Percentiles rank a stretch among this genome's conserved stretches.
These are phyloP conservation scores for Pachymerium ferrugineum DNA, from an alignment of 2,888 invertebrate genomes.

Conservation along the genomic window DNA sequence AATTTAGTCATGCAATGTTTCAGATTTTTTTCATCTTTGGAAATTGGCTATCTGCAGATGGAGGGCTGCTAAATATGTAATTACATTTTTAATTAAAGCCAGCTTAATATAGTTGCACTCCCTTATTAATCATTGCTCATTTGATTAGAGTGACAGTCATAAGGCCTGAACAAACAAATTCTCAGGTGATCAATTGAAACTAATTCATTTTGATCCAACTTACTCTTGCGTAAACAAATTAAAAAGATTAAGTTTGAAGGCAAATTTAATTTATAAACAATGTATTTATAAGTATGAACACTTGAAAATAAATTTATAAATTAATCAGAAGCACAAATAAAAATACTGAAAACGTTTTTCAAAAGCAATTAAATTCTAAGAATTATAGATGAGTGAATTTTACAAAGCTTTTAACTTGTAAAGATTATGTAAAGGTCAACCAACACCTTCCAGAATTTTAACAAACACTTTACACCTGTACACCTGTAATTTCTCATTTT, in stretches of 20 bases:
- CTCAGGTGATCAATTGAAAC: constrained; percentile 2
- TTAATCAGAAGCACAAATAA: neutral
- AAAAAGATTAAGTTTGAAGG: neutral
- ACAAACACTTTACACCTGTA: too few relatives aligned
- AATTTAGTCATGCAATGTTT: neutral
- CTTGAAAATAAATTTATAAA: too few relatives aligned
- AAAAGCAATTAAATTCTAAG: too few relatives aligned
- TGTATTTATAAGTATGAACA: neutral
- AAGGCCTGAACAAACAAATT: neutral
- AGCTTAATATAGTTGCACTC: neutral
- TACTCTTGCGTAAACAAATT: neutral
- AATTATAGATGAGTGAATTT: too few relatives aligned
- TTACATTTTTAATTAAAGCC: neutral
- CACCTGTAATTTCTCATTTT: too few relatives aligned
- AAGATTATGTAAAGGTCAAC: too few relatives aligned
- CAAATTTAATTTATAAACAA: neutral
- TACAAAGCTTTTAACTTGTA: too few relatives aligned
- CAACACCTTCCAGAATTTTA: too few relatives aligned
- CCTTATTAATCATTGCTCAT: constrained; percentile 9
- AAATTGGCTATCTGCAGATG: neutral
- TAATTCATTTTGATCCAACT: neutral
- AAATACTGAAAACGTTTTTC: neutral
- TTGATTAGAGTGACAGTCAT: neutral
- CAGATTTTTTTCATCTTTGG: neutral
- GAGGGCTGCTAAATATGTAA: neutral